Conservation (phyloP, 2,113 vertebrate species). For the Xyliphius kryptos region DNA sequence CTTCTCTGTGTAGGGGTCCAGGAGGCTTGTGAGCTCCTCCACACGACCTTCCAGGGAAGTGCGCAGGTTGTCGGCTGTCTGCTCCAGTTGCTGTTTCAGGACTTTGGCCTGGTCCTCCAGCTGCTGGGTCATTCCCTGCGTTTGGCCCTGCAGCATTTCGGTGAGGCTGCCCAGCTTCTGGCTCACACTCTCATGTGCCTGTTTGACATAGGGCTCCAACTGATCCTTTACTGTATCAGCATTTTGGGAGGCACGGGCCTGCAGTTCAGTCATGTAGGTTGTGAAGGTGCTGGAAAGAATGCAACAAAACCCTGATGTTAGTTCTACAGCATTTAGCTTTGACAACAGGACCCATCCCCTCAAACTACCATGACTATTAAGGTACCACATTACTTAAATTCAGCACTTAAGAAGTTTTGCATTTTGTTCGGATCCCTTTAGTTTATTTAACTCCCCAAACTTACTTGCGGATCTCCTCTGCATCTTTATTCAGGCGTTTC, state of each 20-base stretch:
- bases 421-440: too few relatives aligned
- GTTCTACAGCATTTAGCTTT: too few relatives aligned
- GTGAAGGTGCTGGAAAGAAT: constrained; percentile 49
- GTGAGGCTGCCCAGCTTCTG: constrained; percentile 56
- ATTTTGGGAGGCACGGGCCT: constrained; percentile 59
- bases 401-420: too few relatives aligned
- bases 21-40: constrained; percentile 55
- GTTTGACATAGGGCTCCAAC: constrained; percentile 56
- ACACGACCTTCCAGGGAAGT: constrained; percentile 56
- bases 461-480: constrained; percentile 63
- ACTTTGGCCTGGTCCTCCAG: constrained; percentile 55
- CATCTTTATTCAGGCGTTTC: constrained; percentile 71
- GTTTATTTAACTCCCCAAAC: constrained; percentile 24
- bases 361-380: not conserved
- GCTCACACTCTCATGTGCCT: constrained; percentile 45
- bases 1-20: constrained; percentile 56
- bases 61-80: constrained; percentile 55
- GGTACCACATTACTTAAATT: too few relatives aligned
- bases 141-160: constrained; percentile 55
- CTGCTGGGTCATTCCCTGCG: constrained; percentile 51
- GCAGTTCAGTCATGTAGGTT: constrained; percentile 62
- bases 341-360: too few relatives aligned
- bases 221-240: constrained; percentile 45
- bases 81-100: constrained; percentile 59
- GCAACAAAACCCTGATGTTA: not conserved